These are phyloP conservation scores for Salvelinus alpinus DNA, from an alignment of 2,113 vertebrate genomes.

Conservation along the genomic window DNA sequence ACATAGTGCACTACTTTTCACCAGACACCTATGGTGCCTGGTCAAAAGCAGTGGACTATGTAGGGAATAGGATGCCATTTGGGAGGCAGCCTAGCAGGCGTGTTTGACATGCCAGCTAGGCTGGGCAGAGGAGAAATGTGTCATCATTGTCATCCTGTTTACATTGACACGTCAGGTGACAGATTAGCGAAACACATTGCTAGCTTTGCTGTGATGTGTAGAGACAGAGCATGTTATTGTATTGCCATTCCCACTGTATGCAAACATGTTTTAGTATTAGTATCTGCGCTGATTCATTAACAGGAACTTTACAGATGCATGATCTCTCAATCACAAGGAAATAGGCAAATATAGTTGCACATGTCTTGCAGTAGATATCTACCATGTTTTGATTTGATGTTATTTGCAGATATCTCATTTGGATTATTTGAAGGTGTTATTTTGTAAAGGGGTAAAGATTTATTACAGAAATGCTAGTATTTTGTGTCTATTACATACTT, in stretches of 20 bases:
- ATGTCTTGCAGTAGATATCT: not conserved
- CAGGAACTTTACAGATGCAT: not conserved
- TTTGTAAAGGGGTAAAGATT: too few relatives aligned
- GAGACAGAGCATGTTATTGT: not conserved
- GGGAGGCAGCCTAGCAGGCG: conserved; percentile 1
- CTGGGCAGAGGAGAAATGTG: conserved; percentile 18
- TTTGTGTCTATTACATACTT: too few relatives aligned
- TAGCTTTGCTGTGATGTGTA: not conserved
- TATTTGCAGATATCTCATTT: not conserved
- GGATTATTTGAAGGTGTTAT: too few relatives aligned
- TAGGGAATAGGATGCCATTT: too few relatives aligned
- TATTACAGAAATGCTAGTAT: too few relatives aligned
- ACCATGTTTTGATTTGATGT: not conserved
- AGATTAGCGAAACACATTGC: not conserved
- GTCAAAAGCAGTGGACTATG: too few relatives aligned
- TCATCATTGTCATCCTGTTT: conserved; percentile 20
- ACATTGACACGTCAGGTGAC: conserved; percentile 28
- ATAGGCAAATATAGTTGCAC: not conserved
- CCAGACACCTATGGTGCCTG: too few relatives aligned
- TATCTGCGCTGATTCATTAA: conserved; percentile 33
- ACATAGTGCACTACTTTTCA: too few relatives aligned
- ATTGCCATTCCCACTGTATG: too few relatives aligned
- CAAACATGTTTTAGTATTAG: not conserved
- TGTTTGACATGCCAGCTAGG: conserved; percentile 60
- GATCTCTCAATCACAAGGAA: not conserved